These are phyloP conservation scores for Limnephilus lunatus DNA, from an alignment of 2,888 invertebrate genomes.

Conservation along the genomic window DNA sequence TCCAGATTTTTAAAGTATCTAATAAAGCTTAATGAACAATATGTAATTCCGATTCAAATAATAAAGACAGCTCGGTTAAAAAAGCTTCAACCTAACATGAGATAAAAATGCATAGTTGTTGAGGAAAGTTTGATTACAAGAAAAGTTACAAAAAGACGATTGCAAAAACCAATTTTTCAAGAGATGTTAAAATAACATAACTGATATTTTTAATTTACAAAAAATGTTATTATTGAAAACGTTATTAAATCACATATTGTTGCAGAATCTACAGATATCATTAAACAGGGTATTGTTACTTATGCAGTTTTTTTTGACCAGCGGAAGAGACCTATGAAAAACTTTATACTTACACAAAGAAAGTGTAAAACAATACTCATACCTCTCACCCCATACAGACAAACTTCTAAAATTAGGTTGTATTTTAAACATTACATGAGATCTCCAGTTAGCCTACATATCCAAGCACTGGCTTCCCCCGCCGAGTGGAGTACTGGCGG, in stretches of 20 bases:
- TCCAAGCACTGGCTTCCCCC: conserved; percentile 3
- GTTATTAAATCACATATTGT: neutral
- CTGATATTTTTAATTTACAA: neutral
- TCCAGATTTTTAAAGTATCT: neutral
- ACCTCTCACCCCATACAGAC: conserved; percentile 15
- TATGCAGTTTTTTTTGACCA: neutral
- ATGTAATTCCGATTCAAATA: neutral
- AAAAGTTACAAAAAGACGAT: neutral
- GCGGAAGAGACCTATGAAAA: conserved; percentile 25
- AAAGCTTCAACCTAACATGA: neutral
- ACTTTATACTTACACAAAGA: conserved; percentile 28
- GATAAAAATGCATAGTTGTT: neutral
- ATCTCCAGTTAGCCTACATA: conserved; percentile 39
- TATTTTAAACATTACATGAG: conserved; percentile 40
- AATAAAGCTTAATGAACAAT: neutral
- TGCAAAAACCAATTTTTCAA: too few relatives aligned
- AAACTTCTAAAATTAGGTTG: conserved; percentile 27
- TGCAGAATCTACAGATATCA: neutral
- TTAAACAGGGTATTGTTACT: neutral
- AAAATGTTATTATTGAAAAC: neutral
- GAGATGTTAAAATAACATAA: neutral
- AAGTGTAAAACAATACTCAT: conserved; percentile 17
- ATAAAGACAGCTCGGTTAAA: neutral
- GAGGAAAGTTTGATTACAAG: neutral
- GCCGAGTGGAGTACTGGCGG: neutral